Evolutionary conservation across 2,888 invertebrate species (phyloP).

Genomic region (Cyaniris semiargus): DNA sequence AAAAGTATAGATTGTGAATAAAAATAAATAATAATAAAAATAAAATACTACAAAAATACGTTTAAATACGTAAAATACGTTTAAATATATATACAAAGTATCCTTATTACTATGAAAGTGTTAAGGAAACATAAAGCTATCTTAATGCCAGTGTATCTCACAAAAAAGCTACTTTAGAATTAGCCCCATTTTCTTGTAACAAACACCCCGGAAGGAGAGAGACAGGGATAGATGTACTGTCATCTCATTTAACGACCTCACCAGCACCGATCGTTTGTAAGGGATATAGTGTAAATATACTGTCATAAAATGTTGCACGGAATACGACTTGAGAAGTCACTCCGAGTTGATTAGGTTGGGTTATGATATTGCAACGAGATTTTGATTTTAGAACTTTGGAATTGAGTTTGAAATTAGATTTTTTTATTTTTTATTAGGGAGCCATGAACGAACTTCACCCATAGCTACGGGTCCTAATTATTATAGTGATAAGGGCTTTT

Average conservation of each 20-base stretch:
- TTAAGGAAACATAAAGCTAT: background rate
- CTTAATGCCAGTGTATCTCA: background rate
- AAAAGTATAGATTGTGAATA: no score
- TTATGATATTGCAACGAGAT: background rate
- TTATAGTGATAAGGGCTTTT: no score
- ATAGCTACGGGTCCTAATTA: no score
- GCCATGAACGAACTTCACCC: no score
- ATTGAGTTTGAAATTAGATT: background rate
- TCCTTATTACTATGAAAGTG: background rate
- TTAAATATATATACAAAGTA: no score
- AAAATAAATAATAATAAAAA: no score
- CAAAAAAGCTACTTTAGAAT: constrained; percentile 6
- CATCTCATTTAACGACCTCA: constrained; percentile 25
- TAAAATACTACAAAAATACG: no score
- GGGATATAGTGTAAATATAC: constrained; percentile 10
- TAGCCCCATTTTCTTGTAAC: background rate
- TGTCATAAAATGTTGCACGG: background rate
- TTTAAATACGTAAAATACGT: no score
- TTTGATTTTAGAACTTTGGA: background rate
- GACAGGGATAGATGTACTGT: constrained; percentile 20
- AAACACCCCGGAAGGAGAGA: constrained; percentile 19
- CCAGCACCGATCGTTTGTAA: constrained; percentile 20
- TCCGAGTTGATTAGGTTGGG: background rate
- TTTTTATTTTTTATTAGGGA: no score
- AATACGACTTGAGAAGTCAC: background rate